Base-by-base conservation (phyloP, 2,888 invertebrate genomes). In the Drosophila multiciliata region DNA sequence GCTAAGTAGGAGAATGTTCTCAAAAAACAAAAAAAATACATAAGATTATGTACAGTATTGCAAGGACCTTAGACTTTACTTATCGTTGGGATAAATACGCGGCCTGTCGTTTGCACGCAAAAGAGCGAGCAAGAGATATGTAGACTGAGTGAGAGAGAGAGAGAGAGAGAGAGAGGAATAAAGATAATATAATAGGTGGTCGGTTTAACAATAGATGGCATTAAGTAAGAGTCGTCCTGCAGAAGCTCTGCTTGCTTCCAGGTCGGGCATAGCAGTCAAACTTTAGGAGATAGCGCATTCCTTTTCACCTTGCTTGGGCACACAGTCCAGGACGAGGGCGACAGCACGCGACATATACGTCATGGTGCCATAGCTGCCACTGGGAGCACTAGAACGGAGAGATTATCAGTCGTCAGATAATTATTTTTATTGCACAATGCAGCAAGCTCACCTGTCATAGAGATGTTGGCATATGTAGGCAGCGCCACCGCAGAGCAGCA, bases 331-430 rank as follows among this genome's bases (percentile, higher is more conserved):
- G 49, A 96, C 94, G 1, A 95, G 94, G 48, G 97, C 97, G 3
- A 97, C 96, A 5, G 97, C 97, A 80, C 97, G 95, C 48, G 98
- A 97, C 88, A 99, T 95, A 91, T 99, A 99, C 0, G 99, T 98
- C 97, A 99, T 99, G 55, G 99, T 99, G 75, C 99, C 99, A 93
- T 95, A 99, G 90, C 97, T 96, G 73, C 99, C 99, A 92, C 98
- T 98, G 3, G 99, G 99, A 29, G 99, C 99, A 92, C 97, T 98
- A 57, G 32, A 32, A 11, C 9, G 32, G 7, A n/a, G 5, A 42
- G 35, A 17, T 29, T n/a, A 11, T 55, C 42, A 32, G 11, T 12
- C 17, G 26, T 3, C 12, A 29, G 40, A 3, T 4, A 26, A 11
- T 3, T 35, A 33, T 48, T 12, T 32, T 50, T 17, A 36, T 32